Evolutionary conservation across 2,888 invertebrate genomes (phyloP), one percentile per base, ranked within the genome.

Genomic region (Syrista parreyssii): DNA sequence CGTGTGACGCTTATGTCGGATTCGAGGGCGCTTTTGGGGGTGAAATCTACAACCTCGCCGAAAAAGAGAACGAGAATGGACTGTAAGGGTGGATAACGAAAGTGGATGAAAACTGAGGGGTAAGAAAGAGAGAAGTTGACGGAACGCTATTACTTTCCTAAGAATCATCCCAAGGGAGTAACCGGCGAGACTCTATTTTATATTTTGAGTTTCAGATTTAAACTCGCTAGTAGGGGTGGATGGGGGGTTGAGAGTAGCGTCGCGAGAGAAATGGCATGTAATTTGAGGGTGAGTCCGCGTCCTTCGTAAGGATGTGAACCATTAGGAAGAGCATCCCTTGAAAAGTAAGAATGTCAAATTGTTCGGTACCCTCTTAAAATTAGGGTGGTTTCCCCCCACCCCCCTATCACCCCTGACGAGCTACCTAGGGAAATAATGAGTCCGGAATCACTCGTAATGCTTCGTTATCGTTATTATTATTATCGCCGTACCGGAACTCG

Each of bases 321-420:
- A 40, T 0, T 4, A 0, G 6, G 6, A 23, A 3, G 0, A 55
- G 23, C 23, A 55, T 55, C 55, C 55, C 55, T 55, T 78, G 81
- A 79, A 78, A 83, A 82, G 83, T 82, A 83, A 83, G 82, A 83
- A 82, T 83, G 84, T 85, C 81, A 82, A 82, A 87, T 86, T 82
- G 83, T 84, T 81, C 78, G 80, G 76, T 79, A 78, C 79, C 77
- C 78, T 80, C 76, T 79, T 15, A 75, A 84, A 84, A 84, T 86
- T 82, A 81, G 80, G 82, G 80, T 33, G 30, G 33, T 3, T 31
- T 15, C 6, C 15, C 23, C 55, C 15, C 6, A 0, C 15, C 0
- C 40, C 40, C 40, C 2, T 6, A 6, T 0, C 40, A 23, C 12
- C 12, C 12, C 32, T 1, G 4, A 33, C 0, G 71, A 71, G 71